Base-by-base conservation (phyloP, 2,797 vertebrate genomes). In the Buceros bicornis region DNA sequence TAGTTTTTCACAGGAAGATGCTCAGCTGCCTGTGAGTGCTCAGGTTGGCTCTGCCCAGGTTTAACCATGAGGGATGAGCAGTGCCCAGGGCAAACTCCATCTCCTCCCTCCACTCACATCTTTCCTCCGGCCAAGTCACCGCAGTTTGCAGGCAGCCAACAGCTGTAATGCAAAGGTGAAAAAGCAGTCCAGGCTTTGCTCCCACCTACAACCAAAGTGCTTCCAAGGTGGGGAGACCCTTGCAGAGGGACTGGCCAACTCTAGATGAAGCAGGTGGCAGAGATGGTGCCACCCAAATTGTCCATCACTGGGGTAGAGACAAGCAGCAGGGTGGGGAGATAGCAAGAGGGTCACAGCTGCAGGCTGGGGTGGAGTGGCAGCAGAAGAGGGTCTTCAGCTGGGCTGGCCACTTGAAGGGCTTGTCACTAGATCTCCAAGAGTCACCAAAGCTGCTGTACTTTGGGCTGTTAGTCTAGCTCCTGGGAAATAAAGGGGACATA, bases 1-100 rank as follows among this genome's bases (percentile, higher is more conserved):
- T 51, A 57, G 47, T 33, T 86, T 80, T 93, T 86, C 65, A 81
- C 73, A 79, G 82, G 94, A 95, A 86, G 91, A 88, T 66, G 53
- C 93, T 94, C 8, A 1, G 31, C 61, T 78, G 79, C 29, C 56
- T 90, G 16, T 19, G 28, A 71, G 37, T 18, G 45, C 47, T 84
- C 18, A 57, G 40, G 26, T 8, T 91, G 53, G 22, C 88, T 81
- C 50, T 83, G 47, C 40, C 40, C 40, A 33, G 51, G 18, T 29
- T 71, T 70, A 70, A 51, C 8, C 22, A 77, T 31, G 19, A 76
- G 14, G 6, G 19, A 56, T 43, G 16, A 93, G 20, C 74, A 76
- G 29, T 6, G 8, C 56, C n/a, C 19, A 20, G 56, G 48, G 20
- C 51, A 71, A 53, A 45, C n/a, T 33, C 74, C 22, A 8, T 51